Conservation (phyloP, 37 sponge, comb jelly and placozoan genomes). For the Aplysina aerophoba region DNA sequence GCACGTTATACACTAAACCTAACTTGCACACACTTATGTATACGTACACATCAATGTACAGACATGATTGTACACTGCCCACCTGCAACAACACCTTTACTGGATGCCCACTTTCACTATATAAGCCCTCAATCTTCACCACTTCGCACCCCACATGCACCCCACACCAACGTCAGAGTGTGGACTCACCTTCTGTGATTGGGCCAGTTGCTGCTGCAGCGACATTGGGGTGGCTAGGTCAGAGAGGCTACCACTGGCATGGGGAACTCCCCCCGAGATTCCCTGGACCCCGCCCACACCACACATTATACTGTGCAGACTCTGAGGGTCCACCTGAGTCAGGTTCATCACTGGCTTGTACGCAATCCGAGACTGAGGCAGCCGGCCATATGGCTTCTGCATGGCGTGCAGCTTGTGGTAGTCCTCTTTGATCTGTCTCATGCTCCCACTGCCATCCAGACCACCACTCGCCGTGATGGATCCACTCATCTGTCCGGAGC, state of each 20-base stretch:
- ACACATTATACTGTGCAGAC: not conserved
- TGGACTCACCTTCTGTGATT: slow-evolving; percentile 1
- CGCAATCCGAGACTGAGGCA: not conserved
- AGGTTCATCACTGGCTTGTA: slow-evolving; percentile 13
- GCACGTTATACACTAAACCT: no score
- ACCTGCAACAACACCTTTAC: no score
- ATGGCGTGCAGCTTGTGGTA: not conserved
- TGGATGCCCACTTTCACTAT: no score
- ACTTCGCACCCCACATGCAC: no score
- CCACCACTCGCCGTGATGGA: not conserved
- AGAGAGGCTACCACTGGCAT: not conserved
- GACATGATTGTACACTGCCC: no score
- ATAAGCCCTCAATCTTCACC: no score
- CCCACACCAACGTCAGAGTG: no score
- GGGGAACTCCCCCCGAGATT: not conserved
- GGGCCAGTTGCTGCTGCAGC: not conserved
- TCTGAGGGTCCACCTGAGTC: not conserved
- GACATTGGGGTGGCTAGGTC: slow-evolving; percentile 11
- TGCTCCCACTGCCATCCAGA: not conserved
- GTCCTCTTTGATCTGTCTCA: slow-evolving; percentile 9
- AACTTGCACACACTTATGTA: no score
- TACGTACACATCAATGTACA: no score
- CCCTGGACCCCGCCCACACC: not conserved
- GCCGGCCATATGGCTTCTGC: slow-evolving; percentile 22
- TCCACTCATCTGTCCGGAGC: slow-evolving; percentile 2